A percentile compares a stretch with the other conserved stretches of the same genome.
Evolutionary conservation across 2,797 vertebrate genomes (phyloP).

Genomic region (Gymnothorax reevesii): DNA sequence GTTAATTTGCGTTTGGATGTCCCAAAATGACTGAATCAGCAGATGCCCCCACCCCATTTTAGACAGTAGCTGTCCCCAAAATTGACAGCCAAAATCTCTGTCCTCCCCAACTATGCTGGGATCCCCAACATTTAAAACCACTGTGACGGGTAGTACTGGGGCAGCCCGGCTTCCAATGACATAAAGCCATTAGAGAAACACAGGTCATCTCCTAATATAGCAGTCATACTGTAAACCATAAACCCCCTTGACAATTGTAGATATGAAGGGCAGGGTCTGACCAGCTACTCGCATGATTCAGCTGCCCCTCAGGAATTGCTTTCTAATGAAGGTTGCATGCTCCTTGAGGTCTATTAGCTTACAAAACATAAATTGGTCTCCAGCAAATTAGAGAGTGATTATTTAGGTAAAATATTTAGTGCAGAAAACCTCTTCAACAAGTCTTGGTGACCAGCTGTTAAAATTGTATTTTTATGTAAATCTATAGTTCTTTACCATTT

Average conservation of each 20-base stretch:
- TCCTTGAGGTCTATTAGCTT: background rate
- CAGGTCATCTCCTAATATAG: conserved; percentile 1
- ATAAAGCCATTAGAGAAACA: background rate
- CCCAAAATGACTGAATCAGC: background rate
- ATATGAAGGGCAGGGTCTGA: background rate
- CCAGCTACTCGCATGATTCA: background rate
- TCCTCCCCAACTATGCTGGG: background rate
- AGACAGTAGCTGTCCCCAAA: conserved; percentile 9
- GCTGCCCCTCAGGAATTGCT: background rate
- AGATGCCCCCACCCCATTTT: background rate
- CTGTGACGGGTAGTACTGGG: background rate
- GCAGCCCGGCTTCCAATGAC: conserved; percentile 11
- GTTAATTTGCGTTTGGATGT: background rate
- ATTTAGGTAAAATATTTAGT: background rate
- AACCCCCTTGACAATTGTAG: background rate
- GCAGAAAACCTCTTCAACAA: background rate
- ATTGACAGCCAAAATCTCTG: conserved; percentile 7
- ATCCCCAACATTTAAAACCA: background rate
- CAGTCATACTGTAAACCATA: background rate
- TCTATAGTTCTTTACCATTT: background rate
- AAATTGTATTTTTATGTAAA: background rate
- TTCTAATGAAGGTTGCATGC: background rate
- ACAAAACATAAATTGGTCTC: background rate
- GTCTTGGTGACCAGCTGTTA: background rate
- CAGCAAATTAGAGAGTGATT: background rate